Conservation (phyloP, 2,113 vertebrate genomes). For the Chaetodon trifascialis region DNA sequence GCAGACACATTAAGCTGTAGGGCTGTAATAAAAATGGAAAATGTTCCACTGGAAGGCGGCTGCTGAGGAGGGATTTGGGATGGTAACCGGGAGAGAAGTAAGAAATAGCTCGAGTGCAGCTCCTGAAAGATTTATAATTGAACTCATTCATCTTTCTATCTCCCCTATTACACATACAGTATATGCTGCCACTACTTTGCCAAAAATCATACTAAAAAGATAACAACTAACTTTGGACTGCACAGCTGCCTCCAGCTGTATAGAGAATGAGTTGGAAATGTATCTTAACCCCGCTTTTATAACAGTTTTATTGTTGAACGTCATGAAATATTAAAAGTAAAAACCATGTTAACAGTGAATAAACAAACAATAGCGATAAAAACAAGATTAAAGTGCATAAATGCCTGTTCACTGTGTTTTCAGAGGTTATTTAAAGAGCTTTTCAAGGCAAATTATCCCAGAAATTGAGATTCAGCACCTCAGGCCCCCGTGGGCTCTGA, state of each 20-base stretch:
- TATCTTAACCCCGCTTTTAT: background rate
- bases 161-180: slow-evolving; percentile 31
- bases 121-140: slow-evolving; percentile 67
- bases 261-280: background rate
- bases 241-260: slow-evolving; percentile 30
- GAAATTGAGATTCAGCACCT: background rate
- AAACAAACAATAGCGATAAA: background rate
- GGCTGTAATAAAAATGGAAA: background rate
- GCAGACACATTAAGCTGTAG: background rate
- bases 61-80: slow-evolving; percentile 35
- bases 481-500: background rate
- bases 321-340: background rate
- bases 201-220: slow-evolving; percentile 2
- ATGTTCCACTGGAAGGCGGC: slow-evolving; percentile 19
- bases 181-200: slow-evolving; percentile 16
- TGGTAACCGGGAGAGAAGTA: slow-evolving; percentile 25
- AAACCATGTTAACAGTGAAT: background rate
- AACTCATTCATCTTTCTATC: slow-evolving; percentile 66
- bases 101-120: slow-evolving; percentile 52
- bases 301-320: background rate
- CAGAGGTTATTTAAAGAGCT: background rate
- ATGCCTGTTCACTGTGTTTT: background rate
- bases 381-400: background rate
- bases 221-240: slow-evolving; percentile 17
- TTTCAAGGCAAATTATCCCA: background rate